Percentiles rank a stretch among this genome's conserved stretches.
Evolutionary conservation across 2,797 vertebrate species (phyloP).

Genomic region (Acipenser transmontanus): DNA sequence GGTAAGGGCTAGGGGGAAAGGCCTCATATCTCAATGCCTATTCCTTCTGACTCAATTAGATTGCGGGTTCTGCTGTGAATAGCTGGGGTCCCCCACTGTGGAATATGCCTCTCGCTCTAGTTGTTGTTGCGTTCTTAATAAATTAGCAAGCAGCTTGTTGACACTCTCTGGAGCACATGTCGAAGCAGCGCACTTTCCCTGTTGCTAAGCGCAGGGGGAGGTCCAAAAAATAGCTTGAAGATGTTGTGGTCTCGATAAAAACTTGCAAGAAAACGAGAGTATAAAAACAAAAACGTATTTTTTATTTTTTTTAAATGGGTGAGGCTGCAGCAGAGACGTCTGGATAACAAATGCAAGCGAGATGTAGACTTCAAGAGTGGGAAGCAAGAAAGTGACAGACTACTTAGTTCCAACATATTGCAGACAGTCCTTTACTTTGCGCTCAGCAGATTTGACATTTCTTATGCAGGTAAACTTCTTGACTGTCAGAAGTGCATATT

Average conservation of each 20-base stretch:
- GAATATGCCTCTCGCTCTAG: constrained; percentile 1
- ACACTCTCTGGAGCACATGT: constrained; percentile 2
- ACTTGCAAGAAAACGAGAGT: not conserved
- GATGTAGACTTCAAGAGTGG: not conserved
- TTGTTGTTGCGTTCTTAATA: not conserved
- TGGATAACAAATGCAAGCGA: not conserved
- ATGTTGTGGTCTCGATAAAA: not conserved
- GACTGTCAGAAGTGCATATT: too few relatives aligned
- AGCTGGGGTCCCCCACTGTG: not conserved
- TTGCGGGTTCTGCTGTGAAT: not conserved
- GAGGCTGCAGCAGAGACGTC: not conserved
- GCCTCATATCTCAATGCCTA: too few relatives aligned
- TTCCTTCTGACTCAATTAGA: constrained; percentile 6
- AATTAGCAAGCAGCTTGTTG: constrained; percentile 15
- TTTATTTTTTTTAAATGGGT: not conserved
- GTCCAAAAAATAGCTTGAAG: constrained; percentile 6
- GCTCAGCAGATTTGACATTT: too few relatives aligned
- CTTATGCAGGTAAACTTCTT: too few relatives aligned
- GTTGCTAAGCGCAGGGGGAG: constrained; percentile 2
- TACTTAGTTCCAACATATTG: too few relatives aligned
- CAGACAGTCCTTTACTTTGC: not conserved
- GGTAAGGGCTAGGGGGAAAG: too few relatives aligned
- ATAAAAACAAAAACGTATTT: not conserved
- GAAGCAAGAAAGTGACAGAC: too few relatives aligned
- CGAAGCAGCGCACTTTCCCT: not conserved